Evolutionary conservation across 1,140 invertebrate genomes (phyloP).

Genomic region (Matsumurasca onukii): DNA sequence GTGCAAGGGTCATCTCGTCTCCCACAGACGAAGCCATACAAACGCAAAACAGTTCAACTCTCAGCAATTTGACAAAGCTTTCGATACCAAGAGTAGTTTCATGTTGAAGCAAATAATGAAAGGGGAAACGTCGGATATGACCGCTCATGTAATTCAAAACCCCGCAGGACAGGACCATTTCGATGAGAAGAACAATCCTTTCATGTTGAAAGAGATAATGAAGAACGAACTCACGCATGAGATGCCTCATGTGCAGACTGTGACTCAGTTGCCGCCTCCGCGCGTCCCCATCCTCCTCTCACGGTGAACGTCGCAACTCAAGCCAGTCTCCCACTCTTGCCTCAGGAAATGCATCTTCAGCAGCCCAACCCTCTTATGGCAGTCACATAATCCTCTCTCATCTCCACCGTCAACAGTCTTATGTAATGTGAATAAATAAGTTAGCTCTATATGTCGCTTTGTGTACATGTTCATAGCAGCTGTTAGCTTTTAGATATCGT

Average conservation of each 20-base stretch:
- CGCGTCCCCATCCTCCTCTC: slow-evolving; percentile 33
- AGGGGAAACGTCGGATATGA: slow-evolving; percentile 54
- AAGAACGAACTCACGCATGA: slow-evolving; percentile 54
- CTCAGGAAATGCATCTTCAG: slow-evolving; percentile 41
- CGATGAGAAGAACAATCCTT: slow-evolving; percentile 67
- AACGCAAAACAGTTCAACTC: slow-evolving; percentile 76
- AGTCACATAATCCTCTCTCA: slow-evolving; percentile 41
- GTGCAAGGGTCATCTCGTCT: slow-evolving; percentile 88
- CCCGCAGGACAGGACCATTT: slow-evolving; percentile 51
- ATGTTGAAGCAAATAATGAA: slow-evolving; percentile 45
- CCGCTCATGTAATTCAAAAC: slow-evolving; percentile 39
- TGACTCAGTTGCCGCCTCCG: neutral
- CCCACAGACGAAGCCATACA: slow-evolving; percentile 86
- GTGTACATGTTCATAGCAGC: neutral
- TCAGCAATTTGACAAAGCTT: slow-evolving; percentile 73
- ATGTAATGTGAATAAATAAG: slow-evolving; percentile 11
- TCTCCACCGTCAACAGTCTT: slow-evolving; percentile 1
- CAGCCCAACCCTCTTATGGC: slow-evolving; percentile 42
- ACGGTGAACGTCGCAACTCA: slow-evolving; percentile 44
- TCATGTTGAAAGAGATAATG: slow-evolving; percentile 48
- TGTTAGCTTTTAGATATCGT: neutral
- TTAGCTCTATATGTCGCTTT: neutral
- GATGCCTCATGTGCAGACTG: slow-evolving; percentile 40
- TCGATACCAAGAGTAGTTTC: slow-evolving; percentile 73
- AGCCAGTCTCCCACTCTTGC: slow-evolving; percentile 43